A percentile compares a stretch with the other conserved stretches of the same genome.
phyloP scores from a whole-genome alignment of 2,797 vertebrate genomes.

The Apogon talboti region DNA sequence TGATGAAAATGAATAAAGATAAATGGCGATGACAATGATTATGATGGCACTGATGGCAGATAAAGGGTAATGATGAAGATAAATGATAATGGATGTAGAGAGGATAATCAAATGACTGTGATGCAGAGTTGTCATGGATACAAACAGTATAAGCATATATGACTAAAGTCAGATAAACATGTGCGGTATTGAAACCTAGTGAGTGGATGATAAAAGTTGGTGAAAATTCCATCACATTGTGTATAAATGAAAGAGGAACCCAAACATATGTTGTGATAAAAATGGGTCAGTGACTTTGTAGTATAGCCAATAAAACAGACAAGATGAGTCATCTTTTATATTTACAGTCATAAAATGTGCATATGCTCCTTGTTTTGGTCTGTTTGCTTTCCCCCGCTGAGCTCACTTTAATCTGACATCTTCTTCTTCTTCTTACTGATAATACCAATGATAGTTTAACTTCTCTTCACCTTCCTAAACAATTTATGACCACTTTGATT shows the following conservation, averaged over 20 bases:
- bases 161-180: no score
- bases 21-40: neutral
- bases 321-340: neutral
- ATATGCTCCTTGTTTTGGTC: constrained; percentile 22
- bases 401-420: constrained; percentile 24
- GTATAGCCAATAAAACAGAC: neutral
- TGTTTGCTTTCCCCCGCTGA: constrained; percentile 36
- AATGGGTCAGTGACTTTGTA: constrained; percentile 14
- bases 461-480: constrained; percentile 38
- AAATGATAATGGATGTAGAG: neutral
- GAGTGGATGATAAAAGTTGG: neutral
- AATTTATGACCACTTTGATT: constrained; percentile 47
- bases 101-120: no score
- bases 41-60: no score
- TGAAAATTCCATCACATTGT: neutral
- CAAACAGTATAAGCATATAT: no score
- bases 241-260: neutral
- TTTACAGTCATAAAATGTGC: constrained; percentile 38
- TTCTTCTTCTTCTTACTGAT: constrained; percentile 22
- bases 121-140: neutral
- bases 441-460: constrained; percentile 46
- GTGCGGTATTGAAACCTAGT: no score
- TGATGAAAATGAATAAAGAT: neutral
- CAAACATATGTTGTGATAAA: constrained; percentile 18
- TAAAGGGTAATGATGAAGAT: no score